Conservation (phyloP, 1,140 invertebrate genomes). For the Ceratina australensis region DNA sequence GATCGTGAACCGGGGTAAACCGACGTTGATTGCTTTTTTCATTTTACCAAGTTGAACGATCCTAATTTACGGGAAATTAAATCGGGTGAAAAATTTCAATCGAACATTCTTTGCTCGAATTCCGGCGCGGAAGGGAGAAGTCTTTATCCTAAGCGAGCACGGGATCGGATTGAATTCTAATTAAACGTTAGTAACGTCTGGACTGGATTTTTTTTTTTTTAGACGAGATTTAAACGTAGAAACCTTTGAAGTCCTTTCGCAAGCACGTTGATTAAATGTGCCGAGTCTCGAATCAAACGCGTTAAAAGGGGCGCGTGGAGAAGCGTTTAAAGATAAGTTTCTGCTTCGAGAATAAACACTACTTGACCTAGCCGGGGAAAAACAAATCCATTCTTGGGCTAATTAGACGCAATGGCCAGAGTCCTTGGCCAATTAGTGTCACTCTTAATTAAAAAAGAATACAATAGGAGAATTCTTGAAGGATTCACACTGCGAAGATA, state of each 20-base stretch:
- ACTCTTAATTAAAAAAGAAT: constrained; percentile 20
- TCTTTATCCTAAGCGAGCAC: too few relatives aligned
- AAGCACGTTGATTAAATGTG: too few relatives aligned
- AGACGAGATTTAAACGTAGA: too few relatives aligned
- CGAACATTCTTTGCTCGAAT: too few relatives aligned
- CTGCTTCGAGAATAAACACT: not conserved
- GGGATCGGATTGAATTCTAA: too few relatives aligned
- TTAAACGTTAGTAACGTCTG: too few relatives aligned
- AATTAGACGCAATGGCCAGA: constrained; percentile 25
- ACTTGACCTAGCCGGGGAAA: not conserved
- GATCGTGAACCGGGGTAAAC: too few relatives aligned
- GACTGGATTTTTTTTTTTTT: too few relatives aligned
- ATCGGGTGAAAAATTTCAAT: constrained; percentile 1
- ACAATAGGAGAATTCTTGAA: constrained; percentile 22
- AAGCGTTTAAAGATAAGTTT: not conserved
- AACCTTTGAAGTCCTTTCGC: not conserved
- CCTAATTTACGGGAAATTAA: constrained; percentile 1
- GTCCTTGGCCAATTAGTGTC: constrained; percentile 36
- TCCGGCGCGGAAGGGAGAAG: too few relatives aligned
- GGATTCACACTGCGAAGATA: not conserved
- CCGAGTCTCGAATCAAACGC: not conserved
- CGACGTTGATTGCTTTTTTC: too few relatives aligned
- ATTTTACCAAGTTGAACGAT: too few relatives aligned
- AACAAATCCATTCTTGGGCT: constrained; percentile 8
- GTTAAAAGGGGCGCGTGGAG: not conserved